Percentiles rank a stretch among this genome's conserved stretches.
These are phyloP conservation scores for Mesodorylaimus sp. DNA, from an alignment of 2,888 invertebrate species.

Conservation along the genomic window DNA sequence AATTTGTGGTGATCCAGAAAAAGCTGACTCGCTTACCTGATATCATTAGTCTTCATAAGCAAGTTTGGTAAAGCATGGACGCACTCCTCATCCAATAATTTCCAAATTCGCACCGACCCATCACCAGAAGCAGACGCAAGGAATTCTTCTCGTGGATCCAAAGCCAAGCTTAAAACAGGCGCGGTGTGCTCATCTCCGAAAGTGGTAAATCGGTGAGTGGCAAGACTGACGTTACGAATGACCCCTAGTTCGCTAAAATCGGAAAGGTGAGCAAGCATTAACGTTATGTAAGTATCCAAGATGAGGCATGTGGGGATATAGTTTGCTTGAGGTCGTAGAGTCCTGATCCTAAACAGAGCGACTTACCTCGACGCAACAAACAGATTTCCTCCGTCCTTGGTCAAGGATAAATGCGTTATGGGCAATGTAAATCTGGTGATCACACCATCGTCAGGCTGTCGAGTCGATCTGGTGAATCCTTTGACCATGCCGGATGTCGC, in stretches of 20 bases:
- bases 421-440: constrained; percentile 67
- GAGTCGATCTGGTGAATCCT: constrained; percentile 35
- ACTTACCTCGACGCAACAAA: constrained; percentile 46
- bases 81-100: neutral
- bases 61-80: neutral
- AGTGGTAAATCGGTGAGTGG: no score
- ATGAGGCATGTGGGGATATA: no score
- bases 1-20: no score
- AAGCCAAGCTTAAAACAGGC: neutral
- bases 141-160: neutral
- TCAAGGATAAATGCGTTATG: constrained; percentile 59
- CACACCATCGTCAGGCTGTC: constrained; percentile 51
- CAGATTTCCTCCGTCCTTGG: constrained; percentile 45
- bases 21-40: no score
- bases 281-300: no score
- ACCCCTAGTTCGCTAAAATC: no score
- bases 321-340: no score
- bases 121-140: neutral
- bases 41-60: neutral
- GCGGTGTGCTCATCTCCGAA: neutral
- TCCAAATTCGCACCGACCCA: neutral
- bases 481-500: constrained; percentile 66
- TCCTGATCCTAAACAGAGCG: no score
- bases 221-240: no score
- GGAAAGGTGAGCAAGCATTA: no score